A percentile compares a stretch with the other conserved stretches of the same genome.
These are phyloP conservation scores for Microcebus murinus DNA, from an alignment of 2,113 vertebrate genomes.

Conservation along the genomic window DNA sequence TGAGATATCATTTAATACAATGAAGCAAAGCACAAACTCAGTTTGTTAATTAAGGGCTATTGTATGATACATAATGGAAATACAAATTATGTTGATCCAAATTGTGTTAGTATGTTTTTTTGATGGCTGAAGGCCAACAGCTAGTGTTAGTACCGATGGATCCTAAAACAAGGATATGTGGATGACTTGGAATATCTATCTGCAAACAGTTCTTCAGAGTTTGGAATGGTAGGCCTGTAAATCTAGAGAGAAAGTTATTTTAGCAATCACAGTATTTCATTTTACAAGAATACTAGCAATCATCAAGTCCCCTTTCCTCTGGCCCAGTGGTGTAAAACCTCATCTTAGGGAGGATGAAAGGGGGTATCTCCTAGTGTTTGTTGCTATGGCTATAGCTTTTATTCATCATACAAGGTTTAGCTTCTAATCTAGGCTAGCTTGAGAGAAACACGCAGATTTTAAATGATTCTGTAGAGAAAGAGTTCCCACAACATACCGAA, in stretches of 20 bases:
- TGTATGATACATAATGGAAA: conserved; percentile 21
- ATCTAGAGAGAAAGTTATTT: conserved; percentile 51
- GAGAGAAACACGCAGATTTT: conserved; percentile 31
- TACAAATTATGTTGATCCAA: conserved; percentile 47
- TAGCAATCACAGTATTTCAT: conserved; percentile 41
- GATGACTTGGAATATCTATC: conserved; percentile 42
- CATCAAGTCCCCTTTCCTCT: neutral
- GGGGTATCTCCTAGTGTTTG: neutral
- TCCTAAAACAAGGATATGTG: conserved; percentile 18
- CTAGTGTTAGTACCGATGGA: conserved; percentile 24
- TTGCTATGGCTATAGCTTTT: conserved; percentile 18
- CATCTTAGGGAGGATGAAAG: neutral
- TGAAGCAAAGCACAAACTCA: conserved; percentile 52
- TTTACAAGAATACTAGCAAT: conserved; percentile 23
- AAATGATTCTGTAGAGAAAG: conserved; percentile 30
- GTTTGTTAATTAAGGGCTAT: conserved; percentile 34
- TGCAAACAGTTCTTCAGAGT: conserved; percentile 54
- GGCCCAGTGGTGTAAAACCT: neutral
- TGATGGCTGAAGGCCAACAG: conserved; percentile 40
- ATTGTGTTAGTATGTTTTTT: conserved; percentile 34
- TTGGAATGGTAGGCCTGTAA: conserved; percentile 44
- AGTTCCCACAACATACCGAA: neutral
- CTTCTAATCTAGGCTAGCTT: neutral
- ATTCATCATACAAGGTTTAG: neutral
- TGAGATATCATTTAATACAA: conserved; percentile 50